phyloP scores from a whole-genome alignment of 2,113 vertebrate species.

The Scomber japonicus region DNA sequence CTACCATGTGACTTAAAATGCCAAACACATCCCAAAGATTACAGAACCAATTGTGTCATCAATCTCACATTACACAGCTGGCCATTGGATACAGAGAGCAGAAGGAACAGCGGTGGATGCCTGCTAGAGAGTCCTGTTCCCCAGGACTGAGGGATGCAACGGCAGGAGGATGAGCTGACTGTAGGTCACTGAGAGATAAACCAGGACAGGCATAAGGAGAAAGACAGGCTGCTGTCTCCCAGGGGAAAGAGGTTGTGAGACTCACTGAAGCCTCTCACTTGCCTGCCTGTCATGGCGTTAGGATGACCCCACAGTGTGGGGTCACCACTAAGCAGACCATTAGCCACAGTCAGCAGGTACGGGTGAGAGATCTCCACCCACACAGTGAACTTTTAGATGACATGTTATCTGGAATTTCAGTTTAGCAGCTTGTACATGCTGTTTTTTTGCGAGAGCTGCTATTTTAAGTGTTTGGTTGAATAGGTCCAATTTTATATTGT shows the following conservation, averaged over 20 bases:
- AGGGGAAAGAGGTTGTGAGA: constrained; percentile 58
- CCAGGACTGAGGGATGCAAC: constrained; percentile 33
- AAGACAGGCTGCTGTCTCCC: constrained; percentile 57
- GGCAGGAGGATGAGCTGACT: constrained; percentile 45
- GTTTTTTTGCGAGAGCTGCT: constrained; percentile 14
- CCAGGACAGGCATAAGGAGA: constrained; percentile 59
- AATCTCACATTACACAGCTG: constrained; percentile 47
- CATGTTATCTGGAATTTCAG: constrained; percentile 39
- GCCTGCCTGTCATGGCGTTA: constrained; percentile 53
- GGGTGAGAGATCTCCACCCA: constrained; percentile 69
- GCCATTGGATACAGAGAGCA: constrained; percentile 43
- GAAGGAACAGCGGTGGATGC: constrained; percentile 27
- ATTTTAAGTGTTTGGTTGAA: constrained; percentile 32
- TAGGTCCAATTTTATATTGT: constrained; percentile 22
- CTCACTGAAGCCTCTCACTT: constrained; percentile 62
- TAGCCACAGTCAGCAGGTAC: constrained; percentile 67
- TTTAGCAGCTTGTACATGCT: constrained; percentile 29
- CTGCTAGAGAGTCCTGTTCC: constrained; percentile 43
- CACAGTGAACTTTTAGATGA: constrained; percentile 52
- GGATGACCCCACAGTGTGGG: constrained; percentile 64
- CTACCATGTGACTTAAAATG: constrained; percentile 11
- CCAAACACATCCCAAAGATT: constrained; percentile 36
- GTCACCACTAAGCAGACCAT: constrained; percentile 71
- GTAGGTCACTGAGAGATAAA: constrained; percentile 66
- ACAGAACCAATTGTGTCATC: constrained; percentile 39